These are phyloP conservation scores for Drosophila neocordata DNA, from an alignment of 1,140 invertebrate species.

Conservation along the genomic window DNA sequence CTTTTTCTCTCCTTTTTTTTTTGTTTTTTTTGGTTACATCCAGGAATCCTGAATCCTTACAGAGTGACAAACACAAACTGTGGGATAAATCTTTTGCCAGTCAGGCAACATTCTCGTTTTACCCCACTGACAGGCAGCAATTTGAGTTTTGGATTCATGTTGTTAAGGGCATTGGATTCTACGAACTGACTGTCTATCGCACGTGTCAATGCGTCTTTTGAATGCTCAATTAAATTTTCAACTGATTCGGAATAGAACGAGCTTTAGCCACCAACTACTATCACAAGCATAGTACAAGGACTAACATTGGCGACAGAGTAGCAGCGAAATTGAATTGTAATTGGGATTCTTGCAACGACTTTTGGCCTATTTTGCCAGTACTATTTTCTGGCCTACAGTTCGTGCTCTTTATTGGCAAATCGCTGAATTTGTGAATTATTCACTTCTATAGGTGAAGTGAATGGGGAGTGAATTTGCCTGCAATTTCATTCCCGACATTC, in stretches of 20 bases:
- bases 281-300: no score
- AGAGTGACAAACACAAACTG: constrained; percentile 76
- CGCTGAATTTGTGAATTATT: constrained; percentile 52
- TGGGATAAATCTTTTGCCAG: constrained; percentile 62
- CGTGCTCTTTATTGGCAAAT: constrained; percentile 35
- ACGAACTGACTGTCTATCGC: constrained; percentile 38
- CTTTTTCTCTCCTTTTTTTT: no score
- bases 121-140: constrained; percentile 60
- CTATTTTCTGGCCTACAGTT: constrained; percentile 22
- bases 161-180: constrained; percentile 34
- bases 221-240: constrained; percentile 79
- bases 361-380: constrained; percentile 5
- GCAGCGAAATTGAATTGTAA: constrained; percentile 45
- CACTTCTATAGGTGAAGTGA: constrained; percentile 14
- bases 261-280: not conserved
- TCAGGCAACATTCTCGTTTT: constrained; percentile 31
- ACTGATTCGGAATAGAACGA: constrained; percentile 34
- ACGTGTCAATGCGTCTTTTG: constrained; percentile 71
- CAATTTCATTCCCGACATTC: constrained; percentile 10
- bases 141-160: constrained; percentile 49
- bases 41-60: constrained; percentile 23
- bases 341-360: constrained; percentile 56
- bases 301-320: not conserved
- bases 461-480: not conserved
- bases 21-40: no score